Evolutionary conservation across 1,140 invertebrate genomes (phyloP).

Genomic region (Drosophila carrolli): DNA sequence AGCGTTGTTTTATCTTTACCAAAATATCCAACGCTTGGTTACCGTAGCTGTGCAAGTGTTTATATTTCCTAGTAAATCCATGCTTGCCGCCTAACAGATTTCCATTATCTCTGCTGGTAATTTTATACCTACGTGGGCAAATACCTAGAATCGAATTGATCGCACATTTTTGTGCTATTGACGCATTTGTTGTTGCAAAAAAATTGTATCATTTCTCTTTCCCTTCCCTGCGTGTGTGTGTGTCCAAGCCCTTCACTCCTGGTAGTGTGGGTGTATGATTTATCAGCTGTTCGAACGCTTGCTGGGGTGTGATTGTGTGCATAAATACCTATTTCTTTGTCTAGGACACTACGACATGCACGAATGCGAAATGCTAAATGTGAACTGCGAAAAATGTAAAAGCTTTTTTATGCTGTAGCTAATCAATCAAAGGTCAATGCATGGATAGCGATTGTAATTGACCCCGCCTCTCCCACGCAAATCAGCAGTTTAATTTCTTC

Average conservation of each 20-base stretch:
- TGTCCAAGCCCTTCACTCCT: slow-evolving; percentile 31
- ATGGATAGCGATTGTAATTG: slow-evolving; percentile 7
- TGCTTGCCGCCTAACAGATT: slow-evolving; percentile 10
- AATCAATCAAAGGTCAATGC: slow-evolving; percentile 31
- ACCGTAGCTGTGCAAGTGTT: slow-evolving; percentile 5
- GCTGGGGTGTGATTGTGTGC: slow-evolving; percentile 17
- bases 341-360: slow-evolving; percentile 37
- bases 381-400: slow-evolving; percentile 8
- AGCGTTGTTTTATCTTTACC: slow-evolving; percentile 5
- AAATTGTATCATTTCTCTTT: slow-evolving; percentile 13
- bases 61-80: slow-evolving; percentile 13
- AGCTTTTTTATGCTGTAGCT: slow-evolving; percentile 14
- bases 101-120: slow-evolving; percentile 23
- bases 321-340: slow-evolving; percentile 63
- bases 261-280: slow-evolving; percentile 41
- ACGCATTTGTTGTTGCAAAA: slow-evolving; percentile 27
- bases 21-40: neutral
- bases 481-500: slow-evolving; percentile 17
- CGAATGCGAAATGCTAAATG: slow-evolving; percentile 9
- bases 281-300: slow-evolving; percentile 68
- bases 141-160: slow-evolving; percentile 27
- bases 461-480: slow-evolving; percentile 5
- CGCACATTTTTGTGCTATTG: neutral
- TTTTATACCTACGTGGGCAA: slow-evolving; percentile 18
- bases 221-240: slow-evolving; percentile 6